Conservation (phyloP, 2,888 invertebrate genomes). For the Choreutis nemorana region DNA sequence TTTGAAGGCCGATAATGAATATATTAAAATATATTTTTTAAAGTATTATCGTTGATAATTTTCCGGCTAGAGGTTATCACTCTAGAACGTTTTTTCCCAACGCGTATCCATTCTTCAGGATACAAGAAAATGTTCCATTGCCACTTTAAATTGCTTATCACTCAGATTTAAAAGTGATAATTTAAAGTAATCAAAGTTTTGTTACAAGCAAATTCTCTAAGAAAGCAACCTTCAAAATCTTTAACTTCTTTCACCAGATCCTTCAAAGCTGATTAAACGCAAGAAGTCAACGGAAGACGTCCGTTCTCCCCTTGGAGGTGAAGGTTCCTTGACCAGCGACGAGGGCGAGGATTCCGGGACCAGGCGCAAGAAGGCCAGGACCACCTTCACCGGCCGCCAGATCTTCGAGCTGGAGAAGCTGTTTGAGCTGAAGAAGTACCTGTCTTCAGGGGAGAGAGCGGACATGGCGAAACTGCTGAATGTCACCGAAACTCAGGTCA, state of each 20-base stretch:
- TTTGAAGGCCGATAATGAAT: too few relatives aligned
- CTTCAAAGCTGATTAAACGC: constrained; percentile 45
- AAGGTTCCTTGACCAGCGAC: constrained; percentile 51
- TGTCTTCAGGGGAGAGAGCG: constrained; percentile 92
- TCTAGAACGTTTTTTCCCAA: constrained; percentile 2
- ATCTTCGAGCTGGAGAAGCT: constrained; percentile 97
- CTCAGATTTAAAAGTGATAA: too few relatives aligned
- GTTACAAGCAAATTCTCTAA: too few relatives aligned
- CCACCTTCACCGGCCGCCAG: constrained; percentile 94
- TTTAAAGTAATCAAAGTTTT: too few relatives aligned
- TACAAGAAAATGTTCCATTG: too few relatives aligned
- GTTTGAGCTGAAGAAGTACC: constrained; percentile 95
- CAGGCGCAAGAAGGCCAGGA: constrained; percentile 84
- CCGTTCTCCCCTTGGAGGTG: constrained; percentile 46
- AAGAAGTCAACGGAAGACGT: constrained; percentile 58
- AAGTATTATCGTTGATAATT: constrained; percentile 5
- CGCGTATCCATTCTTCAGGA: too few relatives aligned
- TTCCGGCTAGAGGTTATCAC: constrained; percentile 7
- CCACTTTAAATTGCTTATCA: too few relatives aligned
- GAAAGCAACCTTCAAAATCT: too few relatives aligned
- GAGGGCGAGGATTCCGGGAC: constrained; percentile 65
- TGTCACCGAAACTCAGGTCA: constrained; percentile 96
- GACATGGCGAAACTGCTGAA: constrained; percentile 94
- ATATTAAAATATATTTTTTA: constrained; percentile 4
- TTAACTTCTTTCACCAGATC: too few relatives aligned